Evolutionary conservation across 2,797 vertebrate genomes (phyloP), one percentile per base, ranked within the genome.

Genomic region (Hemibagrus guttatus): DNA sequence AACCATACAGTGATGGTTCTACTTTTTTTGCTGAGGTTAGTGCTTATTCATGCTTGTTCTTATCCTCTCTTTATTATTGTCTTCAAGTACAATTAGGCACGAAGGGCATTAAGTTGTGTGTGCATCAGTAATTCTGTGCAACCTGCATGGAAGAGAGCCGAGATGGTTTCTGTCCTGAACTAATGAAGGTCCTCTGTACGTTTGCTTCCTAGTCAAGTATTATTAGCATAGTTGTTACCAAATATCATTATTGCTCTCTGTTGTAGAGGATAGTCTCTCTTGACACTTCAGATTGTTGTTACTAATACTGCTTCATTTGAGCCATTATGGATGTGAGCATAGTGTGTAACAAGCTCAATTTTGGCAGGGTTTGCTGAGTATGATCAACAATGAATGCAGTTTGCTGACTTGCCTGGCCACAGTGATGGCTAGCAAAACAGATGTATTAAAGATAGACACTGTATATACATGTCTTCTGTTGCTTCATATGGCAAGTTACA

Each of bases 1-100:
- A 74, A 74, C 31, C 39, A 72, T 42, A 46, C 68, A 72, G 52
- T 28, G 12, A 71, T 71, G 12, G 31, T 84, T 84, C 9, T 72
- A 46, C 23, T 56, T 56, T 56, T 72, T 23, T 56, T 42, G 35
- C 31, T 68, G 63, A 31, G 26, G 19, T 31, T 42, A 35, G 63
- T 79, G 54, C 11, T 31, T 54, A 13, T n/a, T 58, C 75, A 35
- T 35, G 28, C n/a, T 7, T 42, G 23, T n/a, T n/a, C 31, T 80
- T 0, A 35, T 42, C 56, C 58, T 31, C 2, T 35, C 1, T 28
- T 81, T 9, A 64, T 49, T 23, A 17, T 26, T 61, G 35, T 63
- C 23, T 61, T 81, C 39, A 64, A 81, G 21, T 12, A 61, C 35
- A 42, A 39, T 61, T 42, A 4, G 78, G 21, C 31, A 14, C 6